Conservation (phyloP, 1,140 invertebrate genomes). For the Drosophila cardini region DNA sequence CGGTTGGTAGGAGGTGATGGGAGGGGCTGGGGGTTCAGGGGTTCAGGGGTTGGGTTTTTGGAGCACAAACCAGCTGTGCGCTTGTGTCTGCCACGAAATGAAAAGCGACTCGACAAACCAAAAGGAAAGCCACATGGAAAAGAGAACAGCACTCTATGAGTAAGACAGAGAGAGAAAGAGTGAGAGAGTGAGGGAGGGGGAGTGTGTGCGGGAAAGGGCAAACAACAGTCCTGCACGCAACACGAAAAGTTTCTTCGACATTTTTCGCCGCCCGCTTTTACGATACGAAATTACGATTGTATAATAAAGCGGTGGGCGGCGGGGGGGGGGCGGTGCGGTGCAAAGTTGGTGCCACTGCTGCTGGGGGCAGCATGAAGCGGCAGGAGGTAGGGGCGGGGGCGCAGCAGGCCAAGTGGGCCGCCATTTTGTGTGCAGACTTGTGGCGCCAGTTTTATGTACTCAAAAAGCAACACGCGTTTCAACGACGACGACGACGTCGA, state of each 20-base stretch:
- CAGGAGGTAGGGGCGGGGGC: neutral
- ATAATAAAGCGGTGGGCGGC: slow-evolving; percentile 70
- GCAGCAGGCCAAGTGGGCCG: slow-evolving; percentile 69
- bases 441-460: slow-evolving; percentile 82
- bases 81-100: slow-evolving; percentile 16
- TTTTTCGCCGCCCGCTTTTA: slow-evolving; percentile 78
- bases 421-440: slow-evolving; percentile 80
- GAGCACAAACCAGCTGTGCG: slow-evolving; percentile 14
- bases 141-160: neutral
- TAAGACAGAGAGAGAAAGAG: neutral
- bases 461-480: slow-evolving; percentile 76
- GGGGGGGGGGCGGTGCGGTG: neutral
- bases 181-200: neutral
- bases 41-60: neutral
- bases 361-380: neutral
- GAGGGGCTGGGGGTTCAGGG: neutral
- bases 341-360: neutral
- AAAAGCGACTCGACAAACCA: slow-evolving; percentile 16
- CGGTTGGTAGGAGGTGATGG: neutral
- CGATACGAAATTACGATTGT: slow-evolving; percentile 82
- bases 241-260: slow-evolving; percentile 80
- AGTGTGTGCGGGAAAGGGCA: neutral
- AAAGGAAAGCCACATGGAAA: slow-evolving; percentile 1
- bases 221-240: slow-evolving; percentile 72
- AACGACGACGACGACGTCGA: slow-evolving; percentile 21